These are phyloP conservation scores for Watsonalla binaria DNA, from an alignment of 2,888 invertebrate species.

Conservation along the genomic window DNA sequence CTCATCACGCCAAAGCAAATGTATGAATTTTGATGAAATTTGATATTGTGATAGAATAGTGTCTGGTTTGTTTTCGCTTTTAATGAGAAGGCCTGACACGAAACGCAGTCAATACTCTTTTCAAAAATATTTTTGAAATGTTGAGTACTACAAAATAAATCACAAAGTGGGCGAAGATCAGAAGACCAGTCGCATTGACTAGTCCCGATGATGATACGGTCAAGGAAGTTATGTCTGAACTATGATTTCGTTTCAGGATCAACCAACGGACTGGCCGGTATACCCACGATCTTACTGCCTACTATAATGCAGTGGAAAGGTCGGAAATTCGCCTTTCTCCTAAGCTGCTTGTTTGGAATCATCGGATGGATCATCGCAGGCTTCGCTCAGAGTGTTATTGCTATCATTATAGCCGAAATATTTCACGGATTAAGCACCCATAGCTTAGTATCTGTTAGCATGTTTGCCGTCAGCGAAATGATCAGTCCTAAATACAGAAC, in stretches of 20 bases:
- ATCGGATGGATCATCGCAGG: not conserved
- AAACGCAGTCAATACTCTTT: too few relatives aligned
- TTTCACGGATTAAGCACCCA: not conserved
- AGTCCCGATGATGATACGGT: not conserved
- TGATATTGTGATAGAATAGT: too few relatives aligned
- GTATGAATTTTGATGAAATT: too few relatives aligned
- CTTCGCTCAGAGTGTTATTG: not conserved
- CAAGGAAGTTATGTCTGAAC: too few relatives aligned
- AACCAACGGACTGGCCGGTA: not conserved
- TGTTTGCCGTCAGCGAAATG: conserved; percentile 1
- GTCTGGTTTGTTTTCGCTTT: too few relatives aligned
- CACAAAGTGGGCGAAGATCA: too few relatives aligned
- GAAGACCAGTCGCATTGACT: not conserved
- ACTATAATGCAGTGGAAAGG: not conserved
- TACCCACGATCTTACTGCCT: not conserved
- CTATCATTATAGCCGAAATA: not conserved
- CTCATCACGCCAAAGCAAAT: too few relatives aligned
- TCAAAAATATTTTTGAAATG: too few relatives aligned
- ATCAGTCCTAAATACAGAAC: not conserved
- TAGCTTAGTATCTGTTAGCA: not conserved
- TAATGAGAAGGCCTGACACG: too few relatives aligned
- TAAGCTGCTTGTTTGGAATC: not conserved
- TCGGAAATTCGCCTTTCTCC: not conserved
- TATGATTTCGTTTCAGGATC: not conserved
- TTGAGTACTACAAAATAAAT: too few relatives aligned